A percentile compares a stretch with the other conserved stretches of the same genome.
phyloP scores from a whole-genome alignment of 2,113 vertebrate species.

The Mugil cephalus region DNA sequence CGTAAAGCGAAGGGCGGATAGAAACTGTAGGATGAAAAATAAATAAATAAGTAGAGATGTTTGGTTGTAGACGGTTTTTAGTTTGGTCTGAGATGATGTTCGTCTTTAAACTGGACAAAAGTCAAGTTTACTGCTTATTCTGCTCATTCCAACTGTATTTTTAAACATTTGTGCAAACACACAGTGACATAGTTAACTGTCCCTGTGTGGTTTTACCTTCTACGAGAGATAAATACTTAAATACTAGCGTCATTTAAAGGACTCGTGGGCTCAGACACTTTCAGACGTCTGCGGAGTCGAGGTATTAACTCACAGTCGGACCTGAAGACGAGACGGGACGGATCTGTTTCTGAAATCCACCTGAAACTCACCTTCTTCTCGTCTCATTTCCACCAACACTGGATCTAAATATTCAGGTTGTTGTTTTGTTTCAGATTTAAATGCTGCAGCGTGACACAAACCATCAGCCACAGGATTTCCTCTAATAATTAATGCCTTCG shows the following conservation, averaged over 20 bases:
- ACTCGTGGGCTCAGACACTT: conserved; percentile 32
- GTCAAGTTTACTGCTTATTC: no score
- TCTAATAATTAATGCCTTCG: conserved; percentile 22
- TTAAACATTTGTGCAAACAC: no score
- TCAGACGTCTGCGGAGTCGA: not conserved
- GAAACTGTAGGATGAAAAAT: no score
- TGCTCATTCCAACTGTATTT: no score
- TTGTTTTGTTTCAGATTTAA: not conserved
- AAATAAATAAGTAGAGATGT: no score
- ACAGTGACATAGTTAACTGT: no score
- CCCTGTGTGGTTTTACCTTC: not conserved
- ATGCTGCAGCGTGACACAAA: not conserved
- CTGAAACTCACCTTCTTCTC: not conserved
- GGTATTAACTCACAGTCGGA: conserved; percentile 18
- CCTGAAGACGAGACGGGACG: conserved; percentile 5
- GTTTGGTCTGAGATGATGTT: no score
- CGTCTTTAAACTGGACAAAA: no score
- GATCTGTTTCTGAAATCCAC: not conserved
- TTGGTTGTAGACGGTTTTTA: no score
- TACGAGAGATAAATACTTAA: not conserved
- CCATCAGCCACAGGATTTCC: not conserved
- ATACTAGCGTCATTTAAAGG: conserved; percentile 28
- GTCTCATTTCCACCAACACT: no score
- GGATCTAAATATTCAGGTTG: no score
- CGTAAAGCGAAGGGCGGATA: no score